These are phyloP conservation scores for Trachymyrmex septentrionalis DNA, from an alignment of 1,140 invertebrate species.

Conservation along the genomic window DNA sequence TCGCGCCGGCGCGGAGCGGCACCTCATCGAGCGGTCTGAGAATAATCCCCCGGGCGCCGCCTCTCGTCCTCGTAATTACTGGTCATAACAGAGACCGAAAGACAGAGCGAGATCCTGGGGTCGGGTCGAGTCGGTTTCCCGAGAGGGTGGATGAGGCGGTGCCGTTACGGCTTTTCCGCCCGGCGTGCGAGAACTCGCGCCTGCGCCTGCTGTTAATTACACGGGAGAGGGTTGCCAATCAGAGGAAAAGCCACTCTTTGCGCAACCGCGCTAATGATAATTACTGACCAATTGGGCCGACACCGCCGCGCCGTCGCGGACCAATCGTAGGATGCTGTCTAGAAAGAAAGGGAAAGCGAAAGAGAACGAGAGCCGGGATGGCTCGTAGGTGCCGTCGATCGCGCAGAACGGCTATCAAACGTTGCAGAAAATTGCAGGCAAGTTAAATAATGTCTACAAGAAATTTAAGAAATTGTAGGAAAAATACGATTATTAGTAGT, in stretches of 20 bases:
- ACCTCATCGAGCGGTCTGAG: constrained; percentile 5
- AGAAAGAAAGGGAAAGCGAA: constrained; percentile 38
- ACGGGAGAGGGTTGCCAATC: constrained; percentile 81
- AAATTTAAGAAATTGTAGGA: not conserved
- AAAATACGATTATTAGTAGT: not conserved
- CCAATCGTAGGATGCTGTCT: constrained; percentile 69
- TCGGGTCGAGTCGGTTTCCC: constrained; percentile 54
- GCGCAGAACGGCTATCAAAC: not conserved
- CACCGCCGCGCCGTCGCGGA: constrained; percentile 61
- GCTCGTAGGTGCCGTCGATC: constrained; percentile 22
- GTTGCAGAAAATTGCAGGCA: not conserved
- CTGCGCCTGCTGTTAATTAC: constrained; percentile 80
- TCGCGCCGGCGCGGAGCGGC: constrained; percentile 61
- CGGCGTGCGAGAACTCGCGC: constrained; percentile 77
- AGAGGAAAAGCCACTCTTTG: constrained; percentile 75
- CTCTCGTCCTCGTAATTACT: constrained; percentile 80
- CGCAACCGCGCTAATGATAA: constrained; percentile 84
- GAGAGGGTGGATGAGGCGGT: constrained; percentile 58
- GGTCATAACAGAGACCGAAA: constrained; percentile 68
- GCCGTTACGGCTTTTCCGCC: constrained; percentile 61
- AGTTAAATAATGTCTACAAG: no score
- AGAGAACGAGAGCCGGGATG: not conserved
- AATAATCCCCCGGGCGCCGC: constrained; percentile 65
- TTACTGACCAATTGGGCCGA: constrained; percentile 80
- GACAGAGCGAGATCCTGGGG: constrained; percentile 67